A percentile compares a stretch with the other conserved stretches of the same genome.
Evolutionary conservation across 2,888 invertebrate species (phyloP).

Genomic region (Hyppa rectilinea): DNA sequence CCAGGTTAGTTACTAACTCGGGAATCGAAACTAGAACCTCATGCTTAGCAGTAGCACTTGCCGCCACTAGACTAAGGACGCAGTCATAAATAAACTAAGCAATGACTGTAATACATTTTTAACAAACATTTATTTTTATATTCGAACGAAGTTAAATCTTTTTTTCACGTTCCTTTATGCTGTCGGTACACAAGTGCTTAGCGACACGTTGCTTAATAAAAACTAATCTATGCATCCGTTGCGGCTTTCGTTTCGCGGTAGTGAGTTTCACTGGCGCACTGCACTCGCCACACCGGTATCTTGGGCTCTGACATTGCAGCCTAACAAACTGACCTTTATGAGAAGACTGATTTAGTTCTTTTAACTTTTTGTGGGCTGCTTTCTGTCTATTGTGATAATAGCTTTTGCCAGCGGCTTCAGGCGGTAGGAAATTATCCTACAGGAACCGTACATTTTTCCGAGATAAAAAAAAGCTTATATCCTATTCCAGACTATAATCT

Average conservation of each 20-base stretch:
- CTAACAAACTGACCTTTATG: slow-evolving; percentile 9
- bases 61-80: no score
- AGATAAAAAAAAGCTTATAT: no score
- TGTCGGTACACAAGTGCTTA: slow-evolving; percentile 61
- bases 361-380: neutral
- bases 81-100: no score
- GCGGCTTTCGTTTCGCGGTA: slow-evolving; percentile 80
- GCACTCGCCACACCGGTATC: slow-evolving; percentile 74
- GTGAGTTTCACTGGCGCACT: slow-evolving; percentile 78
- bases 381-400: neutral
- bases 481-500: no score
- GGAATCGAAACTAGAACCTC: no score
- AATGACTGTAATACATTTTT: no score
- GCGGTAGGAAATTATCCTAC: no score
- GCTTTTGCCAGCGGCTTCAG: no score
- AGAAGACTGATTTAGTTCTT: neutral
- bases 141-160: neutral
- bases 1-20: no score
- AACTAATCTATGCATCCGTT: slow-evolving; percentile 73
- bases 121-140: no score
- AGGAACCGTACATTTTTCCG: no score
- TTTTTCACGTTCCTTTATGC: slow-evolving; percentile 27
- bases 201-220: slow-evolving; percentile 68
- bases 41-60: no score
- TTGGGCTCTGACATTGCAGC: slow-evolving; percentile 71